A percentile compares a stretch with the other conserved stretches of the same genome.
These are phyloP conservation scores for Argyresthia goedartella DNA, from an alignment of 2,888 invertebrate species.

Conservation along the genomic window DNA sequence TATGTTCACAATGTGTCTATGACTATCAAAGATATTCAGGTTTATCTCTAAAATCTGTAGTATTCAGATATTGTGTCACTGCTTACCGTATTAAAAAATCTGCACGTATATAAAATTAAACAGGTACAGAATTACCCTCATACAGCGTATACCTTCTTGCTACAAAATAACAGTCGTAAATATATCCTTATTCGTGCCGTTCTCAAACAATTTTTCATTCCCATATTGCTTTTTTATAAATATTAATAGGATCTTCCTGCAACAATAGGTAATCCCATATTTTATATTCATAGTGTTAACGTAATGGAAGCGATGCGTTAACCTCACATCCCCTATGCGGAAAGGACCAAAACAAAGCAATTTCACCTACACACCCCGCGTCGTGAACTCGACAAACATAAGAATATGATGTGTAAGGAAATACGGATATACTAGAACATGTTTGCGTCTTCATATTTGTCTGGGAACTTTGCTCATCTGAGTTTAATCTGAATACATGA, in stretches of 20 bases:
- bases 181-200: background rate
- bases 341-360: conserved; percentile 48
- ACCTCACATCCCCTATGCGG: conserved; percentile 17
- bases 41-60: no score
- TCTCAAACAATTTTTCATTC: no score
- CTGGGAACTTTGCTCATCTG: conserved; percentile 12
- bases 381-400: conserved; percentile 33
- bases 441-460: conserved; percentile 35
- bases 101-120: no score
- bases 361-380: conserved; percentile 31
- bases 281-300: conserved; percentile 2
- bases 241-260: background rate
- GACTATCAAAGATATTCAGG: no score
- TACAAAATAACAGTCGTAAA: background rate
- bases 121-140: background rate
- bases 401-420: conserved; percentile 45
- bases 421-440: conserved; percentile 37
- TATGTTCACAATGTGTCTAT: no score
- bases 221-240: background rate
- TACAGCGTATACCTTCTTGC: background rate
- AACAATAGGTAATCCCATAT: background rate
- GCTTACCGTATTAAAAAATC: no score
- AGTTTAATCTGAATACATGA: no score
- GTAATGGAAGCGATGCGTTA: conserved; percentile 15
- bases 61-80: no score